A percentile compares a stretch with the other conserved stretches of the same genome.
These are phyloP conservation scores for Rhizomys pruinosus DNA, from an alignment of 2,113 vertebrate genomes.

Conservation along the genomic window DNA sequence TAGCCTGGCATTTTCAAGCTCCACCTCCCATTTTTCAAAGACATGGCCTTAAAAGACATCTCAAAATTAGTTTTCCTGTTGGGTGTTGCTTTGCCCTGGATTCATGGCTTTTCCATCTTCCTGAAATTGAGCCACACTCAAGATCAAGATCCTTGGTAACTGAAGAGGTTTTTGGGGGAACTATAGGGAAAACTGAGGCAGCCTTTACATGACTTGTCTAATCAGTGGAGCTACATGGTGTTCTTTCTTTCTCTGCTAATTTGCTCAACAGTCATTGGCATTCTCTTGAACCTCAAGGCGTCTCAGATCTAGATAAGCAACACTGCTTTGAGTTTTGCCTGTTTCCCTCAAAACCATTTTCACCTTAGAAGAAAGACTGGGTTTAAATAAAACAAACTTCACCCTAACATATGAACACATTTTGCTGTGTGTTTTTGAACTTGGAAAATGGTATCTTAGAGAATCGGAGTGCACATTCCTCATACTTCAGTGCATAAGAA, in stretches of 20 bases:
- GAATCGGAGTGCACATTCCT: neutral
- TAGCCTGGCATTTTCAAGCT: neutral
- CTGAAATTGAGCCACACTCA: too few relatives aligned
- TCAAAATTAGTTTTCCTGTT: neutral
- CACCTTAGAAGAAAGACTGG: neutral
- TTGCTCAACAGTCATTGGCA: neutral
- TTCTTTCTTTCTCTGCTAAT: neutral
- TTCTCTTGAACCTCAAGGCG: fast-evolving
- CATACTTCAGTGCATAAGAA: neutral
- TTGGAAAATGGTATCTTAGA: neutral
- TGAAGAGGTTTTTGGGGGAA: neutral
- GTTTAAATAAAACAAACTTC: neutral
- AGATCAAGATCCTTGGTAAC: neutral
- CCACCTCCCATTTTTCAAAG: neutral
- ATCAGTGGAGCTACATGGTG: neutral
- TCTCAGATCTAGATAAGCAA: neutral
- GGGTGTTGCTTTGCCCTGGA: neutral
- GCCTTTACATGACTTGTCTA: neutral
- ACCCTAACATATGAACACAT: neutral
- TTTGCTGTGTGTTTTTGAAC: neutral
- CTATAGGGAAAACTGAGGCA: neutral
- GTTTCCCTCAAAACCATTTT: neutral
- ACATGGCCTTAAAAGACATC: neutral
- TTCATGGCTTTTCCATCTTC: neutral
- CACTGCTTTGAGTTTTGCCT: neutral